These are phyloP conservation scores for Cuniculus paca DNA, from an alignment of 2,797 vertebrate species.

Conservation along the genomic window DNA sequence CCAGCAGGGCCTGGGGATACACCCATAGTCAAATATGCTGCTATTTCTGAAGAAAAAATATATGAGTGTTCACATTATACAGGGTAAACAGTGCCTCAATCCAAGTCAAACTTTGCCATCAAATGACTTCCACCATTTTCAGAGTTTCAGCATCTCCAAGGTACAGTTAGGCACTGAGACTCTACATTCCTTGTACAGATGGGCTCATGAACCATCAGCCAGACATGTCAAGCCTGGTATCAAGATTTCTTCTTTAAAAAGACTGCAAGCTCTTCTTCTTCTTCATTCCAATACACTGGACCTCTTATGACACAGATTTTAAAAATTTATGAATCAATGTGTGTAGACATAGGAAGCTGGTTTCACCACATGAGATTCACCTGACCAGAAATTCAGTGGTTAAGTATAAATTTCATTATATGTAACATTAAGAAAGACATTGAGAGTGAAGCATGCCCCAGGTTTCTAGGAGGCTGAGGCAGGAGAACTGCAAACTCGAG, in stretches of 20 bases:
- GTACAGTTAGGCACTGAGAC: background rate
- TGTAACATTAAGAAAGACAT: background rate
- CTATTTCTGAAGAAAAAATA: background rate
- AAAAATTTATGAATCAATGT: background rate
- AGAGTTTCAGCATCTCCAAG: background rate
- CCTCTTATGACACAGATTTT: background rate
- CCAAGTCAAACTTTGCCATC: background rate
- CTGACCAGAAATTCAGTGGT: background rate
- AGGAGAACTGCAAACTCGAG: background rate
- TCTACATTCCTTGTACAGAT: fast-evolving
- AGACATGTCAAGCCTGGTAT: background rate
- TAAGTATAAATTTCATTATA: background rate
- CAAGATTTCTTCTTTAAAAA: background rate
- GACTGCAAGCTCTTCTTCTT: background rate
- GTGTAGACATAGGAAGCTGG: background rate
- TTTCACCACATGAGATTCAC: background rate
- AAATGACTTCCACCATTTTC: background rate
- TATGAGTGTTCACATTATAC: background rate
- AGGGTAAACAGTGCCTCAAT: background rate
- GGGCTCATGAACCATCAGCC: background rate
- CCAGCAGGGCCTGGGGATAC: background rate
- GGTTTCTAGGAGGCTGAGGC: background rate
- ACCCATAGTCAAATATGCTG: background rate
- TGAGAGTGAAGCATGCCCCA: background rate
- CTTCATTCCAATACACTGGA: background rate